Evolutionary conservation across 2,797 vertebrate genomes (phyloP).

Genomic region (Enteromius viviparus): DNA sequence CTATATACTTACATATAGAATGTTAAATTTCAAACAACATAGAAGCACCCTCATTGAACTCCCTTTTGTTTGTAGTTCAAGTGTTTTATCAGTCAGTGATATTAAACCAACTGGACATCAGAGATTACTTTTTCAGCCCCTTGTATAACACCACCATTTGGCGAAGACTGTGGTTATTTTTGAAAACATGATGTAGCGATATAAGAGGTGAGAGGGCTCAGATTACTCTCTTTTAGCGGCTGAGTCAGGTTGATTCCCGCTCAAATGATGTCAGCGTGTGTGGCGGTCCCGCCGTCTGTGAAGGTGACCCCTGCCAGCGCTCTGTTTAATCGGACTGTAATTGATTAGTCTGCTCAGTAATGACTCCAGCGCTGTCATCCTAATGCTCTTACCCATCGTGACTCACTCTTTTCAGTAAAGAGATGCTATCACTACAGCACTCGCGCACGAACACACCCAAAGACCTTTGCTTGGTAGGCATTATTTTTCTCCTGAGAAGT

Average conservation of each 20-base stretch:
- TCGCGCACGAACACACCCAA: constrained; percentile 3
- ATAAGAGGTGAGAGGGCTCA: constrained; percentile 25
- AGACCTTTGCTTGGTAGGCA: neutral
- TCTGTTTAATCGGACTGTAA: constrained; percentile 55
- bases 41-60: neutral
- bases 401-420: constrained; percentile 37
- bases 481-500: neutral
- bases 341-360: constrained; percentile 59
- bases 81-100: neutral
- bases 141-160: neutral
- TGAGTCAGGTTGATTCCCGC: constrained; percentile 58
- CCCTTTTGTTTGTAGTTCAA: neutral
- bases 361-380: constrained; percentile 66
- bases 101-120: constrained; percentile 1
- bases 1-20: neutral
- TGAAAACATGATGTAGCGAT: constrained; percentile 42
- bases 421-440: constrained; percentile 12
- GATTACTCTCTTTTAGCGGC: constrained; percentile 28
- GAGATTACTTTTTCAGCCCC: neutral
- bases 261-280: constrained; percentile 48
- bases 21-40: neutral
- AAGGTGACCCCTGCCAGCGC: constrained; percentile 60
- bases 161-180: neutral
- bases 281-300: constrained; percentile 58
- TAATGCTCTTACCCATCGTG: constrained; percentile 28